phyloP scores from a whole-genome alignment of 2,888 invertebrate species.

The Anagyrus pseudococci region DNA sequence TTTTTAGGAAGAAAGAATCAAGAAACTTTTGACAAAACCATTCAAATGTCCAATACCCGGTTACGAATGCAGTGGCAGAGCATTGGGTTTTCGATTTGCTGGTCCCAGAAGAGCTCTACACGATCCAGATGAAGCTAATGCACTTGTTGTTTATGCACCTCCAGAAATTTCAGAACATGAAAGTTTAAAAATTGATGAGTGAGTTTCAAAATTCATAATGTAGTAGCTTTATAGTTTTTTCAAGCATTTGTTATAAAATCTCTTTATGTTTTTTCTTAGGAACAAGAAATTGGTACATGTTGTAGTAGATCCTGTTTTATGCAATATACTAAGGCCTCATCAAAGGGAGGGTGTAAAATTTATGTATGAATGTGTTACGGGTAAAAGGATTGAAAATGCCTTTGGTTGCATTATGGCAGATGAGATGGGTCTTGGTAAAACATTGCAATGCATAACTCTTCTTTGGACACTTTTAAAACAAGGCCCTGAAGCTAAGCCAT shows the following conservation, averaged over 20 bases:
- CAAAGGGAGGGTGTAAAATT: conserved; percentile 98
- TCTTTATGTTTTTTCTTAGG: conserved; percentile 49
- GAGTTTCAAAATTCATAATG: conserved; percentile 53
- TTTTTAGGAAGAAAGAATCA: conserved; percentile 79
- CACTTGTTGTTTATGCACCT: conserved; percentile 86
- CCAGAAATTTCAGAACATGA: conserved; percentile 87
- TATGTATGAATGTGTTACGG: conserved; percentile 99
- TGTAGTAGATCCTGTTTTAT: conserved; percentile 93
- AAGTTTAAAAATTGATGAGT: conserved; percentile 79
- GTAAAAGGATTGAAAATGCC: conserved; percentile 82
- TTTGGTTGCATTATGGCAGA: conserved; percentile 99
- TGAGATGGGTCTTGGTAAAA: conserved; percentile 99
- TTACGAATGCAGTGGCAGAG: conserved; percentile 78
- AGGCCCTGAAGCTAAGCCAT: conserved; percentile 89
- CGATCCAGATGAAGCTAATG: conserved; percentile 92
- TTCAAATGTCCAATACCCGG: conserved; percentile 94
- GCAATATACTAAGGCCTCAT: conserved; percentile 92
- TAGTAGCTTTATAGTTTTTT: neutral
- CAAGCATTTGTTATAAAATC: neutral
- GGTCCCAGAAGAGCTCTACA: conserved; percentile 76
- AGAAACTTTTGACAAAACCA: conserved; percentile 80
- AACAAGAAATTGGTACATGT: conserved; percentile 84
- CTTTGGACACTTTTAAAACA: conserved; percentile 94
- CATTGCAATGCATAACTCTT: conserved; percentile 94
- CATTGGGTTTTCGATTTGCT: conserved; percentile 77